Base-by-base conservation (phyloP, 2,113 vertebrate species). In the Oncorhynchus gorbuscha region DNA sequence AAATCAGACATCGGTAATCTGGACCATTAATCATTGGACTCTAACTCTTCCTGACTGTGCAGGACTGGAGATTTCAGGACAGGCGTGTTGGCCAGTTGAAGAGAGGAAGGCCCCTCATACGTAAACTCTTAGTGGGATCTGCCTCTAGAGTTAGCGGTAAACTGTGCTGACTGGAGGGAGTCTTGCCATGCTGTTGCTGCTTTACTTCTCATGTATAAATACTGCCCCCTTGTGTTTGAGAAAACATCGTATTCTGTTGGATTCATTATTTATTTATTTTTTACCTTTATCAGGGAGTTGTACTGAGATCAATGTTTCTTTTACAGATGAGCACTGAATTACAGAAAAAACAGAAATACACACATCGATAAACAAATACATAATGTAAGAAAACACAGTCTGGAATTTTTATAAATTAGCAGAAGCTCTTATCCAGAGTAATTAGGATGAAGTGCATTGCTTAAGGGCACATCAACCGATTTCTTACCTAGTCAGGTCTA, bases 201-300 rank as follows among this genome's bases (percentile, higher is more conserved):
- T 24, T 45, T 4, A 16, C 4, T 51, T 1, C 7, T 16, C 45
- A 72, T 76, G 84, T 22, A 61, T 62, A 83, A 35, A 24, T 76
- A 86, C 81, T 84, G 86, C 88, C 90, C 79, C 70, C 91, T 87
- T 77, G 85, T 88, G 91, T 77, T 32, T 30, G 48, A 79, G 7
- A 85, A 39, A 6, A 49, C 59, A 62, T 22, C 5, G 8, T n/a
- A 62, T 62, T 62, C 55, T 58, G 55, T 8, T 58, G 18, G 55
- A 58, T 18, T 58, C 1, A 58, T 20, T 45, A 3, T 45, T 3
- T 28, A 28, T 45, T 11, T 12, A 11, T 6, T 39, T 9, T 6
- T 39, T 0, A 9, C 7, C 2, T 39, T 39, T 39, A 9, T 39
- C 39, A 39, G 8, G 8, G 39, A 39, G 39, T 39, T 58, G 51